Evolutionary conservation across 2,888 invertebrate genomes (phyloP).

Genomic region (Ditula angustiorana): DNA sequence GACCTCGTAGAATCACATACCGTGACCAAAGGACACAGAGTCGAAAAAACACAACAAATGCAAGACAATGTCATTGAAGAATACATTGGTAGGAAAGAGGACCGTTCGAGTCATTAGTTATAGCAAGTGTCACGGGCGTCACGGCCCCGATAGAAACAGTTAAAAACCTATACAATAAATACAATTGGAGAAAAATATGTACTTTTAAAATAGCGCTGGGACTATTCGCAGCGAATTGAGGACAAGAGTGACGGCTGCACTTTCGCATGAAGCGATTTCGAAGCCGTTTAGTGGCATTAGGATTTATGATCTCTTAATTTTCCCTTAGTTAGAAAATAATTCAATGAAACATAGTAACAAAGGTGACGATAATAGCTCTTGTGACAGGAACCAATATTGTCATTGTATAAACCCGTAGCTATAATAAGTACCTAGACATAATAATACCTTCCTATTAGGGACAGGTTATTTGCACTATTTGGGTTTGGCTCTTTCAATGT

Average conservation of each 20-base stretch:
- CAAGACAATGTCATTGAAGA: constrained; percentile 51
- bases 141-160: constrained; percentile 45
- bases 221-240: constrained; percentile 22
- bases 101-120: constrained; percentile 50
- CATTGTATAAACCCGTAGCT: too few species aligned
- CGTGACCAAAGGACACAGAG: constrained; percentile 65
- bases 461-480: too few species aligned
- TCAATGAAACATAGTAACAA: not conserved
- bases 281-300: constrained; percentile 6
- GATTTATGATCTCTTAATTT: not conserved
- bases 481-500: too few species aligned
- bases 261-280: constrained; percentile 15
- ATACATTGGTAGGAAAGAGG: constrained; percentile 52
- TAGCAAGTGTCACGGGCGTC: constrained; percentile 55
- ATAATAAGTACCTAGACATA: too few species aligned
- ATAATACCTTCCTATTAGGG: too few species aligned
- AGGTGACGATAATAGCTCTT: too few species aligned
- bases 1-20: constrained; percentile 61
- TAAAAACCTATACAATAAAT: constrained; percentile 36
- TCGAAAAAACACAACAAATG: constrained; percentile 54
- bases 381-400: too few species aligned
- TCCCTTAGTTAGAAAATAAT: not conserved
- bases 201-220: constrained; percentile 13
- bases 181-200: constrained; percentile 37
- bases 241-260: constrained; percentile 13